Conservation (phyloP, 2,888 invertebrate species). For the Bibio marci region DNA sequence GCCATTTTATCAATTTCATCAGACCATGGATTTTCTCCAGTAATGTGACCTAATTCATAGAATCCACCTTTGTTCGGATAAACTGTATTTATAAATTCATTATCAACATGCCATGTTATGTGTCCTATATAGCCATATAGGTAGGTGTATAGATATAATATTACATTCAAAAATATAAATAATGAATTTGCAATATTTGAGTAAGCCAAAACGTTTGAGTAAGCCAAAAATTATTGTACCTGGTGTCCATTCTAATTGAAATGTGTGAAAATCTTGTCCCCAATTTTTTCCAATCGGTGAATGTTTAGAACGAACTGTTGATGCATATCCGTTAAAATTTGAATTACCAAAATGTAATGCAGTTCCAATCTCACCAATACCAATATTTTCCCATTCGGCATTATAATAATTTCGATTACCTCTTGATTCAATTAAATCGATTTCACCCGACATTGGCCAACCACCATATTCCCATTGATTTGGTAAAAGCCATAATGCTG, state of each 20-base stretch:
- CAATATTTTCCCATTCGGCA: constrained; percentile 34
- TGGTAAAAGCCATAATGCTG: constrained; percentile 53
- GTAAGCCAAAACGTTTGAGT: no score
- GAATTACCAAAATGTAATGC: constrained; percentile 51
- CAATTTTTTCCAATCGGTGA: constrained; percentile 15
- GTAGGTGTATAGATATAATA: no score
- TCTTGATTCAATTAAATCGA: constrained; percentile 48
- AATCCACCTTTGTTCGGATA: no score
- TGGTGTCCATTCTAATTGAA: constrained; percentile 48
- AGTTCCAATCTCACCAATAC: constrained; percentile 37
- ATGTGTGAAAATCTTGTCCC: constrained; percentile 42
- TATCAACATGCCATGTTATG: no score
- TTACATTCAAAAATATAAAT: no score
- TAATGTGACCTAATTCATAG: constrained; percentile 29
- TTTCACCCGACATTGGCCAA: constrained; percentile 58
- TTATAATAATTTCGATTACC: constrained; percentile 38
- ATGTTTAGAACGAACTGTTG: constrained; percentile 18
- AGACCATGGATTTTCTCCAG: constrained; percentile 36
- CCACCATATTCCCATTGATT: constrained; percentile 41
- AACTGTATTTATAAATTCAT: no score
- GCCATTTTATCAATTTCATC: constrained; percentile 36
- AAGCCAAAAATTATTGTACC: constrained; percentile 1
- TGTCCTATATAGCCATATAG: no score
- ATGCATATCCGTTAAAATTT: constrained; percentile 33
- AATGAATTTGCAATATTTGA: no score